These are phyloP conservation scores for Zaprionus taronus DNA, from an alignment of 1,140 invertebrate genomes.

Conservation along the genomic window DNA sequence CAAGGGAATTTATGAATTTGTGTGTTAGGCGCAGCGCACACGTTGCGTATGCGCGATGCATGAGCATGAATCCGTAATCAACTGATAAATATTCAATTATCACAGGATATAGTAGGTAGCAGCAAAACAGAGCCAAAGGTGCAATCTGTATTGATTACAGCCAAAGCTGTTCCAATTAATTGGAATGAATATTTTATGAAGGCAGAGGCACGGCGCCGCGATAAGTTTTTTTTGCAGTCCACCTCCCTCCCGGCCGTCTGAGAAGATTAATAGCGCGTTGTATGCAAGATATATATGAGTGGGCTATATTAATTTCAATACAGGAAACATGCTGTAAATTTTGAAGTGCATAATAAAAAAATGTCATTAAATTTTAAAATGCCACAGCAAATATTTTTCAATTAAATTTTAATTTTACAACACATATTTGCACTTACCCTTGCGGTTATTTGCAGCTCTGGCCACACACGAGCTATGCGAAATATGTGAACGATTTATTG, in stretches of 20 bases:
- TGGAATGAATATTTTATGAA: slow-evolving; percentile 32
- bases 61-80: slow-evolving; percentile 58
- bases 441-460: slow-evolving; percentile 1
- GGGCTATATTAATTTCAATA: not conserved
- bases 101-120: slow-evolving; percentile 1
- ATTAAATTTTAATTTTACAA: not conserved
- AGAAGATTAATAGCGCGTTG: slow-evolving; percentile 2
- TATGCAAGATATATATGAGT: not conserved
- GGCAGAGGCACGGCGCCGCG: not conserved
- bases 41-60: slow-evolving; percentile 53
- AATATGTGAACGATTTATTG: slow-evolving; percentile 52
- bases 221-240: not conserved
- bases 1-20: slow-evolving; percentile 40
- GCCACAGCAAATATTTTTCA: slow-evolving; percentile 2
- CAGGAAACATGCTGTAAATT: not conserved
- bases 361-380: not conserved
- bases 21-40: slow-evolving; percentile 29
- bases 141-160: slow-evolving; percentile 33
- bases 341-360: not conserved
- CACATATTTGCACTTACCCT: slow-evolving; percentile 27
- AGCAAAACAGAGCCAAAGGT: slow-evolving; percentile 21
- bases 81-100: slow-evolving; percentile 42
- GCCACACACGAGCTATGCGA: slow-evolving; percentile 22
- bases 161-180: slow-evolving; percentile 29
- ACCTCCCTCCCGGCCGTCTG: not conserved